These are phyloP conservation scores for Stegophylla sp. DNA, from an alignment of 2,888 invertebrate genomes.

Conservation along the genomic window DNA sequence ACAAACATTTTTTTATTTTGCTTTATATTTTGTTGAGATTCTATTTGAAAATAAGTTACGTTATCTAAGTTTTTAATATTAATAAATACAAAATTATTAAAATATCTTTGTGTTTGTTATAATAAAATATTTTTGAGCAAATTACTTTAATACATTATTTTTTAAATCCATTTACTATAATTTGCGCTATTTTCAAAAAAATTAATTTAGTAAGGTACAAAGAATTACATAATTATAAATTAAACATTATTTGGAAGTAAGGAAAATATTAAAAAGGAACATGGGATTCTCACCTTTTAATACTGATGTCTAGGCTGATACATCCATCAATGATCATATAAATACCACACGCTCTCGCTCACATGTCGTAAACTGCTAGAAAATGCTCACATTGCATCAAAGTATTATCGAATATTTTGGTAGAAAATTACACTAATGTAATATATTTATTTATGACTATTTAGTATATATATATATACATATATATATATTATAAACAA, in stretches of 20 bases:
- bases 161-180: neutral
- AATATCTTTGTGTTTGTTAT: neutral
- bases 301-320: slow-evolving; percentile 53
- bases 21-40: too few species aligned
- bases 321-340: slow-evolving; percentile 55
- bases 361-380: slow-evolving; percentile 57
- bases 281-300: slow-evolving; percentile 54
- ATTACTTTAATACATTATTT: neutral
- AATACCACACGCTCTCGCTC: slow-evolving; percentile 57
- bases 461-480: too few species aligned
- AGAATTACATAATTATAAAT: neutral
- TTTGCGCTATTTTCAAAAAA: neutral
- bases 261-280: slow-evolving; percentile 41
- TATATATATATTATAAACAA: slow-evolving; percentile 28
- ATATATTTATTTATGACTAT: slow-evolving; percentile 13
- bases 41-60: too few species aligned
- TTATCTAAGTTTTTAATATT: too few species aligned
- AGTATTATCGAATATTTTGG: slow-evolving; percentile 51
- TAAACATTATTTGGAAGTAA: slow-evolving; percentile 31
- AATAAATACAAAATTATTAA: neutral
- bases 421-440: slow-evolving; percentile 44
- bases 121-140: neutral
- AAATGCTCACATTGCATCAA: slow-evolving; percentile 56
- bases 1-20: too few species aligned
- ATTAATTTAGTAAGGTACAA: neutral